Evolutionary conservation across 1,140 invertebrate species (phyloP), one percentile per base, ranked within the genome.

Genomic region (Drosophila jambulina): DNA sequence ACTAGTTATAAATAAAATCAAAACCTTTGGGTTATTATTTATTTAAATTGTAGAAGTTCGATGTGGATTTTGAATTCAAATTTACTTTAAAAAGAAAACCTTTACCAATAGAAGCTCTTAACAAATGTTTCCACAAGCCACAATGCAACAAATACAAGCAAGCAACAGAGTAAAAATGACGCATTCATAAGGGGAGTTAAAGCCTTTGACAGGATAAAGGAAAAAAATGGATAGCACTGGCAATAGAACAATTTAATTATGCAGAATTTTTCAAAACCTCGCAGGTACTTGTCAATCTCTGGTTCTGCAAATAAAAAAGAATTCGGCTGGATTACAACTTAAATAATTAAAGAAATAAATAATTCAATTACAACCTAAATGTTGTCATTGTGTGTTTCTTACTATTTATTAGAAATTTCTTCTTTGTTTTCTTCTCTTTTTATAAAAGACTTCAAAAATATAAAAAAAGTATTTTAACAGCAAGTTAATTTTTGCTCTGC

Each of bases 221-320:
- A 54, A 25, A 38, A 69, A 42, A 43, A 42, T 65, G 40, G 45
- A 70, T 58, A 49, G 59, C 53, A 54, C 51, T 54, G 77, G 68
- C 77, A 83, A 77, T 53, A 80, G 68, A 61, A 78, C 60, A 81
- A 85, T 81, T 85, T 71, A 85, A 85, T 85, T 85, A 85, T 85
- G 82, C 82, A 81, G 49, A 64, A 75, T 78, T 85, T 78, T 78
- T 74, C 29, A 57, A 43, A 49, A 45, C 36, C 27, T 57, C 25
- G 17, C 25, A 45, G 17, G 32, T 15, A 25, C n/a, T 38, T 40
- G 42, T 46, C 23, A 17, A 29, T 21, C 42, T 10, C 8, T 27
- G 23, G 46, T 25, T 48, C 2, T 48, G 45, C 3, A 10, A 34
- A 15, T 53, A 32, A 8, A 25, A 49, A 38, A 23, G 46, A 25